These are phyloP conservation scores for Aphidius gifuensis DNA, from an alignment of 1,140 invertebrate species.

Conservation along the genomic window DNA sequence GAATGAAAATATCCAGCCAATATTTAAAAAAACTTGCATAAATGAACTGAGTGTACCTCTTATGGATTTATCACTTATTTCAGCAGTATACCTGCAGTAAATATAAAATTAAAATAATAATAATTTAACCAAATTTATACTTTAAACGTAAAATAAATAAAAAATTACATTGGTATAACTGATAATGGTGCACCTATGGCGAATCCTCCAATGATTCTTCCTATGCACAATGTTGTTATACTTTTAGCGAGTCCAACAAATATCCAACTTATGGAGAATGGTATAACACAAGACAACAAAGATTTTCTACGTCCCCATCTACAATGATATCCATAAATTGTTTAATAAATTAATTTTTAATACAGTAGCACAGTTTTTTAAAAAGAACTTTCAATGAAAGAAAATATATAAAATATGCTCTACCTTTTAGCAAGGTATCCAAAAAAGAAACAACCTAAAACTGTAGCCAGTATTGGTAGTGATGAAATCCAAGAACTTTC, in stretches of 20 bases:
- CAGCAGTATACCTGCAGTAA: conserved; percentile 62
- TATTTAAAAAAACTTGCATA: conserved; percentile 72
- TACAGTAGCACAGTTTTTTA: too few species aligned
- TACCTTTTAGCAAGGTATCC: conserved; percentile 38
- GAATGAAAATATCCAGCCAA: conserved; percentile 79
- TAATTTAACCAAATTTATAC: too few species aligned
- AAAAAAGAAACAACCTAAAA: conserved; percentile 60
- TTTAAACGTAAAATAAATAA: too few species aligned
- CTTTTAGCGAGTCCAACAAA: conserved; percentile 59
- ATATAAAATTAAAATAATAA: too few species aligned
- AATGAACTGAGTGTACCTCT: conserved; percentile 78
- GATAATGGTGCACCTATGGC: conserved; percentile 73
- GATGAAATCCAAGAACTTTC: conserved; percentile 80
- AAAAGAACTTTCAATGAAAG: too few species aligned
- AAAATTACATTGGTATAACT: conserved; percentile 68
- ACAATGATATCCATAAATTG: neutral
- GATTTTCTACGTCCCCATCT: conserved; percentile 70
- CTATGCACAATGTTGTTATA: conserved; percentile 59
- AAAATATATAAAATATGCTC: too few species aligned
- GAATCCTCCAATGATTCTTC: conserved; percentile 68
- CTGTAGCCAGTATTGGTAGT: conserved; percentile 74
- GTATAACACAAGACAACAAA: conserved; percentile 63
- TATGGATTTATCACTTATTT: conserved; percentile 75
- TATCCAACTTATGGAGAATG: conserved; percentile 70
- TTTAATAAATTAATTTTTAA: too few species aligned